Evolutionary conservation across 1,140 invertebrate genomes (phyloP).

Genomic region (Phymorhynchus buccinoides): DNA sequence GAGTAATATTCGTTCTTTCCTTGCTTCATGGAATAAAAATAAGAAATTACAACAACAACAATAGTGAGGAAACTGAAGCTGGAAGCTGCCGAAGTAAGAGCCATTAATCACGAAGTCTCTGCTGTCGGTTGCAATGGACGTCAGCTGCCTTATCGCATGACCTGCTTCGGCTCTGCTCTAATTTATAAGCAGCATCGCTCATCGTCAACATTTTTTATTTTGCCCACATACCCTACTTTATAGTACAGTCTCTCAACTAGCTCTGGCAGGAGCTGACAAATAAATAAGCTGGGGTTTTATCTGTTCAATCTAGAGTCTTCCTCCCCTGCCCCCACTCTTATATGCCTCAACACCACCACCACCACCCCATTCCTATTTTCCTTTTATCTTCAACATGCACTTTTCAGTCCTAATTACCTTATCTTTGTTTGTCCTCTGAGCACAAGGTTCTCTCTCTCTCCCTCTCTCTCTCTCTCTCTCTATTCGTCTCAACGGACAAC

Average conservation of each 20-base stretch:
- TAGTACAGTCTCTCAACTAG: neutral
- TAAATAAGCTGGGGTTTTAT: constrained; percentile 10
- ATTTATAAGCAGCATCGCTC: neutral
- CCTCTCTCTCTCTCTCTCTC: neutral
- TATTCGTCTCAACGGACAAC: neutral
- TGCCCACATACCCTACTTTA: too few relatives aligned
- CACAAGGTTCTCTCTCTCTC: neutral
- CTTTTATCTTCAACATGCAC: neutral
- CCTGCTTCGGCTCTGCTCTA: neutral
- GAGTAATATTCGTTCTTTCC: neutral
- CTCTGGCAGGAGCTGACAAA: neutral
- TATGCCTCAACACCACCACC: too few relatives aligned
- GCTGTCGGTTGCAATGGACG: neutral
- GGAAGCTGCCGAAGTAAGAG: neutral
- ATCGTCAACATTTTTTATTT: neutral
- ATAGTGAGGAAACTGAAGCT: neutral
- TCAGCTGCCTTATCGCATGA: neutral
- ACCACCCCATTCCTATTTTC: too few relatives aligned
- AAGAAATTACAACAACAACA: neutral
- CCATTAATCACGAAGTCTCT: neutral
- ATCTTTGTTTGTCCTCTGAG: too few relatives aligned
- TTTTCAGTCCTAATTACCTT: neutral
- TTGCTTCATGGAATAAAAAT: neutral
- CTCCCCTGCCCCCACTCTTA: neutral
- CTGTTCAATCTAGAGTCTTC: neutral